Evolutionary conservation across 2,113 vertebrate genomes (phyloP).

Genomic region (Podarcis muralis): DNA sequence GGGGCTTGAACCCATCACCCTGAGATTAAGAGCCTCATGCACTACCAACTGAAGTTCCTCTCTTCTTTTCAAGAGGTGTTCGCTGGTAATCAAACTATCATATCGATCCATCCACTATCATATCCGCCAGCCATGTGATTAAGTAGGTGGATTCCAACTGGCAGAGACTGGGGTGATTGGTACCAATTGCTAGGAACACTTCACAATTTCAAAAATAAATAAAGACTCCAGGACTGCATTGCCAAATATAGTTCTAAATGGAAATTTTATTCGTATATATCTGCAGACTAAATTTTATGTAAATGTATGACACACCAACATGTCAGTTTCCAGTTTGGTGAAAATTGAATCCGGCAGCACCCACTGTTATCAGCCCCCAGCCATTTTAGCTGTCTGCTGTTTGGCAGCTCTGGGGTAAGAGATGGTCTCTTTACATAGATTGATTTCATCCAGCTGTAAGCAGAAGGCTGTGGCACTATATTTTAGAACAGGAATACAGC

Average conservation of each 20-base stretch:
- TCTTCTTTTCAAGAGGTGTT: neutral
- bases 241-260: neutral
- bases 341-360: neutral
- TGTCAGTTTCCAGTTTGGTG: slow-evolving; percentile 8
- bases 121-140: neutral
- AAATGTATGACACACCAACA: neutral
- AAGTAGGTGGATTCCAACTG: neutral
- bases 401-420: neutral
- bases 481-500: neutral
- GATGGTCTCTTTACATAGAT: slow-evolving; percentile 3
- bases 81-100: neutral
- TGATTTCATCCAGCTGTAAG: neutral
- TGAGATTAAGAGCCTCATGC: no score
- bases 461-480: neutral
- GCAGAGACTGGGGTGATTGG: neutral
- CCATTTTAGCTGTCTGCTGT: slow-evolving; percentile 33
- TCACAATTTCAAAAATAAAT: neutral
- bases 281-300: neutral
- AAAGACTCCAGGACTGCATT: neutral
- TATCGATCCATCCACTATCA: neutral
- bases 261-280: slow-evolving; percentile 6
- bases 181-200: neutral
- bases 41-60: neutral
- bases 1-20: no score
- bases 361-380: slow-evolving; percentile 15